phyloP scores from a whole-genome alignment of 2,888 invertebrate genomes.

The Cactoblastis cactorum region DNA sequence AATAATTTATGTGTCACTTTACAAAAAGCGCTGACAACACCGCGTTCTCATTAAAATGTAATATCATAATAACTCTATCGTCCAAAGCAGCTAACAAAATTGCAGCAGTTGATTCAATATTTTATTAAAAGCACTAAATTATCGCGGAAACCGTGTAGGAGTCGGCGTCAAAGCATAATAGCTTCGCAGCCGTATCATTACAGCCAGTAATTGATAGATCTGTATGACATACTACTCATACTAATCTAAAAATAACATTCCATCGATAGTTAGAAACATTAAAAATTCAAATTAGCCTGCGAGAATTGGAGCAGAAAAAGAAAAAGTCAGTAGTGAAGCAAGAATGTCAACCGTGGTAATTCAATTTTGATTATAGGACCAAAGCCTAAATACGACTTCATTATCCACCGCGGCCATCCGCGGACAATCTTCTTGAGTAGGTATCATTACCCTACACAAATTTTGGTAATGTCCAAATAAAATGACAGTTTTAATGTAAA shows the following conservation, averaged over 20 bases:
- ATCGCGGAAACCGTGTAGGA: slow-evolving; percentile 19
- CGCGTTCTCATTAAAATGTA: not conserved
- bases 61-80: slow-evolving; percentile 6
- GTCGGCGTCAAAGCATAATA: slow-evolving; percentile 22
- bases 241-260: slow-evolving; percentile 34
- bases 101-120: not conserved
- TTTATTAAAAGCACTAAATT: slow-evolving; percentile 14
- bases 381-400: slow-evolving; percentile 73
- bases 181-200: slow-evolving; percentile 32
- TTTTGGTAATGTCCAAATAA: slow-evolving; percentile 59
- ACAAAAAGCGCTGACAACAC: not conserved
- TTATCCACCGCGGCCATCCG: slow-evolving; percentile 69
- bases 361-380: slow-evolving; percentile 79
- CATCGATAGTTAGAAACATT: slow-evolving; percentile 42
- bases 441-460: slow-evolving; percentile 72
- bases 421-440: slow-evolving; percentile 72
- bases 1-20: not conserved
- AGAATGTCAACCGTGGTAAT: slow-evolving; percentile 77
- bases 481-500: slow-evolving; percentile 67
- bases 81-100: not conserved
- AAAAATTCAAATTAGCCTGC: slow-evolving; percentile 63
- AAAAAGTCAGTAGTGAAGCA: slow-evolving; percentile 62
- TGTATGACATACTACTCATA: slow-evolving; percentile 25
- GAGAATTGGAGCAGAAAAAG: slow-evolving; percentile 75
- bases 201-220: slow-evolving; percentile 29